Evolutionary conservation across 1,140 invertebrate genomes (phyloP).

Genomic region (Oreohelix idahoensis): DNA sequence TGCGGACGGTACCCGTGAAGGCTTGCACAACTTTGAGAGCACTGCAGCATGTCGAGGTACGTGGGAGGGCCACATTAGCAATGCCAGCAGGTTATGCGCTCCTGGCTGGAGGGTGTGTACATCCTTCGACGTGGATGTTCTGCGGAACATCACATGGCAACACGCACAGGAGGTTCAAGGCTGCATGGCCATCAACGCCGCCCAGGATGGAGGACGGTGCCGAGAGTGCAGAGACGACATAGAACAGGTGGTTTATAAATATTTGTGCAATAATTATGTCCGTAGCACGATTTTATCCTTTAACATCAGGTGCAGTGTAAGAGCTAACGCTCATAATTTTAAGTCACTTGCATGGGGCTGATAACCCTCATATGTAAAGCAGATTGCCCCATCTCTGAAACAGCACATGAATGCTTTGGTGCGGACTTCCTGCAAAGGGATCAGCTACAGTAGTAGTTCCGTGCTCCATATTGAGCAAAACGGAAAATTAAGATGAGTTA

Average conservation of each 20-base stretch:
- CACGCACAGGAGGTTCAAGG: conserved; percentile 61
- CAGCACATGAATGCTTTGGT: too few relatives aligned
- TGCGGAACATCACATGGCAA: conserved; percentile 64
- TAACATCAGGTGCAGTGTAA: too few relatives aligned
- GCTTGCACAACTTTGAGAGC: conserved; percentile 40
- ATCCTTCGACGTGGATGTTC: conserved; percentile 53
- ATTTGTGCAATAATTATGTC: too few relatives aligned
- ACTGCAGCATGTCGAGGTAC: conserved; percentile 62
- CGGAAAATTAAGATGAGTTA: too few relatives aligned
- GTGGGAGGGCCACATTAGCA: conserved; percentile 67
- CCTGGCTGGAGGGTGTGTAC: conserved; percentile 68
- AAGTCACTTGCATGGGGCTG: too few relatives aligned
- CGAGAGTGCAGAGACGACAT: conserved; percentile 55
- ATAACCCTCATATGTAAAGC: too few relatives aligned
- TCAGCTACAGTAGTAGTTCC: too few relatives aligned
- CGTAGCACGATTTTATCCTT: too few relatives aligned
- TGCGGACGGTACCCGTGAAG: conserved; percentile 53
- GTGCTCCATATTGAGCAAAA: too few relatives aligned
- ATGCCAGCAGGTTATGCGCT: conserved; percentile 60
- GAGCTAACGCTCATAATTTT: too few relatives aligned
- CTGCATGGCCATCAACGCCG: conserved; percentile 63
- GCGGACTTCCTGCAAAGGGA: too few relatives aligned
- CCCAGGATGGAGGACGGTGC: conserved; percentile 51
- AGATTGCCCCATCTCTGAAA: too few relatives aligned
- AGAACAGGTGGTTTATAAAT: conserved; percentile 27